Percentiles rank a stretch among this genome's conserved stretches.
Evolutionary conservation across 2,888 invertebrate genomes (phyloP).

Genomic region (Trachelus iudaicus): DNA sequence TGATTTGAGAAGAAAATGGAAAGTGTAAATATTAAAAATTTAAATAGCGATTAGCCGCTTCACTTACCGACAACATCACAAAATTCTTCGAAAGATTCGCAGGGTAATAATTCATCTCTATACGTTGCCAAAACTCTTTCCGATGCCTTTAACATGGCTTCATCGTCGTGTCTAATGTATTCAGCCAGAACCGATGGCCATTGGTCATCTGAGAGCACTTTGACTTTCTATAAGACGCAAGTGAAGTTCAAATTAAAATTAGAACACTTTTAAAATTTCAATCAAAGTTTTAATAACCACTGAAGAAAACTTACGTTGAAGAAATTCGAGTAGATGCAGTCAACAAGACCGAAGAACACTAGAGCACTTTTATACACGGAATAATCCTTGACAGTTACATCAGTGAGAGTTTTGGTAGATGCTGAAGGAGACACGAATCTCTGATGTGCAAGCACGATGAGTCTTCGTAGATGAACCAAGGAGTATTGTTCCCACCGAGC

Average conservation of each 20-base stretch:
- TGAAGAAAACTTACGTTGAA: constrained; percentile 77
- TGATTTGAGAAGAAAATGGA: not conserved
- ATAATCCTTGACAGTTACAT: constrained; percentile 74
- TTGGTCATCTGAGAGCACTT: constrained; percentile 78
- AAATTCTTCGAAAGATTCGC: constrained; percentile 91
- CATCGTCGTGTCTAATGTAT: constrained; percentile 94
- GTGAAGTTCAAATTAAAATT: not conserved
- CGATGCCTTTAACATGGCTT: constrained; percentile 86
- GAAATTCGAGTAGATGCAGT: constrained; percentile 85
- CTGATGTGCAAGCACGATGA: constrained; percentile 82
- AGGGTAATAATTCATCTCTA: constrained; percentile 90
- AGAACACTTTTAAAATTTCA: not conserved
- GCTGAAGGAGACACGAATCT: constrained; percentile 76
- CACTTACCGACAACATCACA: constrained; percentile 87
- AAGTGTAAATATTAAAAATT: not conserved
- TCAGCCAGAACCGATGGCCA: constrained; percentile 93
- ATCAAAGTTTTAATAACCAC: not conserved
- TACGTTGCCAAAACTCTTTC: constrained; percentile 84
- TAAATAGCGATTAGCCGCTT: not conserved
- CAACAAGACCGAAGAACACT: constrained; percentile 86
- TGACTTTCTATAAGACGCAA: constrained; percentile 71
- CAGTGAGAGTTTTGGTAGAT: constrained; percentile 69
- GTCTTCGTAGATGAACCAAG: constrained; percentile 78
- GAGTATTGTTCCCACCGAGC: constrained; percentile 81
- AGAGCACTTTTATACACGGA: constrained; percentile 86